Conservation (phyloP, 2,113 vertebrate species). For the Eudorcas thomsonii region DNA sequence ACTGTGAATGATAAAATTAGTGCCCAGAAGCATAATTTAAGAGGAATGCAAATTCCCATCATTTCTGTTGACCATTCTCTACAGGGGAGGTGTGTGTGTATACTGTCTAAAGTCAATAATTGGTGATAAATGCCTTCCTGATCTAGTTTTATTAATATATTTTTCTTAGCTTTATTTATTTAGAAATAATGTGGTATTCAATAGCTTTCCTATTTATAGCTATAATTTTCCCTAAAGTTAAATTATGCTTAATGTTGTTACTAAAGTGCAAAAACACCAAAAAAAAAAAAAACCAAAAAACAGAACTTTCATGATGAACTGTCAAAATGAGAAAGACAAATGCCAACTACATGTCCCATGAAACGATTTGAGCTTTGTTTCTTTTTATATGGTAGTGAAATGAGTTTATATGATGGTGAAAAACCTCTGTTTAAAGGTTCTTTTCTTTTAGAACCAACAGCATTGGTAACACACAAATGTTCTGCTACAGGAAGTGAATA, state of each 20-base stretch:
- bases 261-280: not conserved
- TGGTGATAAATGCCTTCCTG: not conserved
- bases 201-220: not conserved
- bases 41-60: not conserved
- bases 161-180: not conserved
- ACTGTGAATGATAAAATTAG: not conserved
- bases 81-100: not conserved
- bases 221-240: not conserved
- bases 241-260: not conserved
- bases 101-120: not conserved
- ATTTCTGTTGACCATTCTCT: not conserved
- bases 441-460: not conserved
- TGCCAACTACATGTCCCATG: not conserved
- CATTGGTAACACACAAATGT: not conserved
- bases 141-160: not conserved
- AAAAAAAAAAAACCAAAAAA: not conserved
- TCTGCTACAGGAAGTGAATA: conserved; percentile 1
- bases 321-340: conserved; percentile 31
- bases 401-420: not conserved
- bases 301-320: not conserved
- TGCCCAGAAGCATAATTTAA: not conserved
- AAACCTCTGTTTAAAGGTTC: not conserved
- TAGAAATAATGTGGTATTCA: not conserved
- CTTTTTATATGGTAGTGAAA: not conserved
- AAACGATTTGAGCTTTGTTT: not conserved